Evolutionary conservation across 2,888 invertebrate genomes (phyloP).

Genomic region (Calameuta pallipes): DNA sequence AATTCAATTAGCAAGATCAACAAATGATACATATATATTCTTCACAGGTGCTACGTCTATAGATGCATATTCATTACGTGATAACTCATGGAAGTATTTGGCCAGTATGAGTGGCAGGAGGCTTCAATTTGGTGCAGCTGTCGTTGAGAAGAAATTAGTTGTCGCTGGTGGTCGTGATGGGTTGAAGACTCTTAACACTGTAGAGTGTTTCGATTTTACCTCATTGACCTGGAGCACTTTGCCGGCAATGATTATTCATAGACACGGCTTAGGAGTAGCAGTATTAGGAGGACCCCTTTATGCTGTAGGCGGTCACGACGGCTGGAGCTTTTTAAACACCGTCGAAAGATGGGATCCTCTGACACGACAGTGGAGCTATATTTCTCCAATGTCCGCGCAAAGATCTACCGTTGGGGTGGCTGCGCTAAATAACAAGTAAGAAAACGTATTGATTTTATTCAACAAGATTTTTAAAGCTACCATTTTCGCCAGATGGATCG

Average conservation of each 20-base stretch:
- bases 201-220: slow-evolving; percentile 89
- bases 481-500: background rate
- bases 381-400: slow-evolving; percentile 89
- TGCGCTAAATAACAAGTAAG: slow-evolving; percentile 78
- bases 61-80: slow-evolving; percentile 87
- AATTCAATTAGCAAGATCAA: background rate
- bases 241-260: slow-evolving; percentile 90
- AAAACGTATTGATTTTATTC: slow-evolving; percentile 8
- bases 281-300: slow-evolving; percentile 88
- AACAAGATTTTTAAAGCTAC: background rate
- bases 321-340: slow-evolving; percentile 94
- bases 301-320: slow-evolving; percentile 96
- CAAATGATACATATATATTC: background rate
- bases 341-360: slow-evolving; percentile 94
- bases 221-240: slow-evolving; percentile 83
- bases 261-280: slow-evolving; percentile 82
- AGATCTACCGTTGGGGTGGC: slow-evolving; percentile 93
- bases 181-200: slow-evolving; percentile 92
- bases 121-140: slow-evolving; percentile 91
- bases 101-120: slow-evolving; percentile 84
- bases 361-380: slow-evolving; percentile 89
- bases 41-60: slow-evolving; percentile 84
- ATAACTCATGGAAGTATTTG: slow-evolving; percentile 82
- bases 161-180: slow-evolving; percentile 94
- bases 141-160: slow-evolving; percentile 83